Evolutionary conservation across 2,113 vertebrate genomes (phyloP).

Genomic region (Chloropsis hardwickii): DNA sequence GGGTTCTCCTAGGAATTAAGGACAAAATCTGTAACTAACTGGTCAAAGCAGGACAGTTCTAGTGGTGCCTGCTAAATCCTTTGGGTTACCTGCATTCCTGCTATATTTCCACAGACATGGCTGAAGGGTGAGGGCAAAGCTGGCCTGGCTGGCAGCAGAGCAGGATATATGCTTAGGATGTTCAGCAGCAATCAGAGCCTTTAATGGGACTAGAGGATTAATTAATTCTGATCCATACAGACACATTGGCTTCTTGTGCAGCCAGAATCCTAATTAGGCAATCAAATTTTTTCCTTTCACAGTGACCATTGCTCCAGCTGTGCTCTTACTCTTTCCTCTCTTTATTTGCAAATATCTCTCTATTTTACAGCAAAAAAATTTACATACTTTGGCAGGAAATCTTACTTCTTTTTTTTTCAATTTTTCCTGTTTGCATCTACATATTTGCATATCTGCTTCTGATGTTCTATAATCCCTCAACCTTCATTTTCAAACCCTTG

Average conservation of each 20-base stretch:
- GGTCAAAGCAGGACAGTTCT: background rate
- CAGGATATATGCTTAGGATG: background rate
- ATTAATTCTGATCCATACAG: constrained; percentile 36
- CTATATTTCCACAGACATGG: background rate
- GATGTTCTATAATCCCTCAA: background rate
- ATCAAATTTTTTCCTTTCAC: constrained; percentile 23
- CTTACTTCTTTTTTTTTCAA: background rate
- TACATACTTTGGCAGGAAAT: background rate
- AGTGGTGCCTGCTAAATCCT: background rate
- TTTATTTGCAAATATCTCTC: background rate
- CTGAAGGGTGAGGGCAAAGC: background rate
- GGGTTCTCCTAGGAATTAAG: background rate
- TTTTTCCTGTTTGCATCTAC: background rate
- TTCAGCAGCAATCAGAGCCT: background rate
- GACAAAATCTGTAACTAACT: background rate
- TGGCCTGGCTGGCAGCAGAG: background rate
- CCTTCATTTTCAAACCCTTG: background rate
- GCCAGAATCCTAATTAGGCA: constrained; percentile 50
- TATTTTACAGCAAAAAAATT: background rate
- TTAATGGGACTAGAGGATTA: constrained; percentile 26
- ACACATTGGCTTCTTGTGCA: constrained; percentile 1
- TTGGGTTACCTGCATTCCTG: background rate
- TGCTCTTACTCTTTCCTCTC: constrained; percentile 10
- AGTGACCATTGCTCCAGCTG: constrained; percentile 20
- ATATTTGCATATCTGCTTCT: constrained; percentile 4